Base-by-base conservation (phyloP, 2,797 vertebrate species). In the Pipistrellus pipistrellus region DNA sequence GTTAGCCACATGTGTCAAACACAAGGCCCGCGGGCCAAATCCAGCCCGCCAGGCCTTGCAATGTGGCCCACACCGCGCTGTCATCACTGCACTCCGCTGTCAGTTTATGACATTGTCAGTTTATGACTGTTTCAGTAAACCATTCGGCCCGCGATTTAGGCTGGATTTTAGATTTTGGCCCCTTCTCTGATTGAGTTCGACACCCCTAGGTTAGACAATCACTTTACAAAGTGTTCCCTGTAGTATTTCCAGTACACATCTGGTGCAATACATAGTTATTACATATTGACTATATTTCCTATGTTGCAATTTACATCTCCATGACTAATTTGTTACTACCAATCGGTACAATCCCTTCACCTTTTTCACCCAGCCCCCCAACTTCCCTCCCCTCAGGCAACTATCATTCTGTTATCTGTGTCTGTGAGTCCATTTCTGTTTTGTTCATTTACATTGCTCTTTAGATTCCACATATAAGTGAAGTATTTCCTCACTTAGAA, bases 401-500 rank as follows among this genome's bases (percentile, higher is more conserved):
- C 46, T n/a, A 76, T 76, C 73, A 76, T 17, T n/a, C 46, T 76
- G 30, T 32, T 51, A 18, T 51, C 30, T 51, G 44, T 20, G 32
- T 51, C 73, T 75, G 3, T 32, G 30, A 51, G 18, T 32, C 46
- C 48, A 30, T 32, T 76, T n/a, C 41, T 48, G 27, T 75, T 75
- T 76, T 51, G 30, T 75, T 14, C 21, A 30, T 51, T 51, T 76
- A 76, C n/a, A 76, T 51, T n/a, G 27, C 48, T 76, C 73, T 76
- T 76, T 76, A 51, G 46, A 51, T 76, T 32, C 30, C 30, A 76
- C 18, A 76, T 75, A 12, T 21, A 51, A 76, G 5, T 75, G 15
- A 32, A 69, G 27, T 55, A 86, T 75, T 93, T 82, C 30, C 51
- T 90, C 57, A 69, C 9, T 78, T 72, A 86, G 55, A 91, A 89